Evolutionary conservation across 2,797 vertebrate genomes (phyloP).

Genomic region (Notolabrus celidotus): DNA sequence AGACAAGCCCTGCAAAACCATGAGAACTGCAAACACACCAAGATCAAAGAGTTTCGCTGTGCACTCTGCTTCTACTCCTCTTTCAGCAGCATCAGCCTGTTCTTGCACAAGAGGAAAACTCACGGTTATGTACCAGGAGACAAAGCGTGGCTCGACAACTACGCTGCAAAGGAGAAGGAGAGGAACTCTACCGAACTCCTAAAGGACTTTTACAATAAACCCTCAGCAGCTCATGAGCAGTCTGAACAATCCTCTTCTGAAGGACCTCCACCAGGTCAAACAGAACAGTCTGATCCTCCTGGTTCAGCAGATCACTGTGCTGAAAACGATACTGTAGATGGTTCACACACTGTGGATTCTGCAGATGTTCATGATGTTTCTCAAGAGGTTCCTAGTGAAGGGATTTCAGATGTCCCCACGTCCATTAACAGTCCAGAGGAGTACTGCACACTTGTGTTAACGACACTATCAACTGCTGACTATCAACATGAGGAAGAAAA

Average conservation of each 20-base stretch:
- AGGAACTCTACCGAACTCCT: conserved; percentile 70
- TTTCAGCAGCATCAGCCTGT: conserved; percentile 95
- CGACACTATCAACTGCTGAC: conserved; percentile 66
- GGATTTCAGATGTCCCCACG: conserved; percentile 30
- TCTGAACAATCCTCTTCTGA: conserved; percentile 17
- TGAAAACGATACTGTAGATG: neutral
- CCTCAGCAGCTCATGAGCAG: conserved; percentile 4
- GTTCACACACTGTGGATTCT: conserved; percentile 14
- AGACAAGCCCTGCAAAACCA: conserved; percentile 95
- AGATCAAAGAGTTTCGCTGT: conserved; percentile 90
- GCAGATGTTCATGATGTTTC: no score
- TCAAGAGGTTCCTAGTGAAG: conserved; percentile 48
- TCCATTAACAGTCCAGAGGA: conserved; percentile 59
- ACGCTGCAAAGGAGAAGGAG: conserved; percentile 88
- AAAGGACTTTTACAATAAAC: conserved; percentile 73
- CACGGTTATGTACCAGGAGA: conserved; percentile 95
- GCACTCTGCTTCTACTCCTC: conserved; percentile 93
- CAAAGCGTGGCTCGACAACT: conserved; percentile 91
- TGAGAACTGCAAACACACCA: conserved; percentile 97
- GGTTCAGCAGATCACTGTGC: neutral
- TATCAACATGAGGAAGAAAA: conserved; percentile 30
- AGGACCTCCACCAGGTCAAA: conserved; percentile 16
- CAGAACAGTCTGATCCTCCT: neutral
- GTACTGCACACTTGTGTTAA: conserved; percentile 79
- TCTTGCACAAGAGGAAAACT: conserved; percentile 95